Evolutionary conservation across 2,113 vertebrate species (phyloP).

Genomic region (Microtus richardsoni): DNA sequence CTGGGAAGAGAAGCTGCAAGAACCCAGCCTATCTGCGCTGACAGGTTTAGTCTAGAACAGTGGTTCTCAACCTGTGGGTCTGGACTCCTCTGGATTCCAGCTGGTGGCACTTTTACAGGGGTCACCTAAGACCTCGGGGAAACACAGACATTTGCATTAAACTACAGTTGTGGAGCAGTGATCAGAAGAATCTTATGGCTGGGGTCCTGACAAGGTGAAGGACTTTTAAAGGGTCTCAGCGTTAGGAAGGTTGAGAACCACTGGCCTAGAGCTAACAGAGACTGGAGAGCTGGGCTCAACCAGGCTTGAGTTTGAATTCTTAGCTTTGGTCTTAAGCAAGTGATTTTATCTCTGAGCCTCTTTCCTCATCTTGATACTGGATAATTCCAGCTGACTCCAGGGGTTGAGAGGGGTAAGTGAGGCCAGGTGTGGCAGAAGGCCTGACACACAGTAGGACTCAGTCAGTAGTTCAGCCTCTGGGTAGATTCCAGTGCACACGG

Average conservation of each 20-base stretch:
- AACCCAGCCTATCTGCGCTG: not conserved
- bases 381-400: constrained; percentile 23
- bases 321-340: constrained; percentile 40
- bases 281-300: not conserved
- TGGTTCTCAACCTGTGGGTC: not conserved
- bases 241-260: not conserved
- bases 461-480: not conserved
- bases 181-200: not conserved
- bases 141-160: not conserved
- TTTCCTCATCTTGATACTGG: constrained; percentile 3
- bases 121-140: not conserved
- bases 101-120: not conserved
- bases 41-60: not conserved
- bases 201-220: not conserved
- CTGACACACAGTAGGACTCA: not conserved
- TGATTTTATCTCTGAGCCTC: constrained; percentile 42
- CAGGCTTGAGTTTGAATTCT: not conserved
- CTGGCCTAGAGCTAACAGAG: not conserved
- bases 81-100: not conserved
- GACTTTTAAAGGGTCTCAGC: not conserved
- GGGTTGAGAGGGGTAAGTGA: not conserved
- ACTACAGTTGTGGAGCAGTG: not conserved
- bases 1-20: not conserved
- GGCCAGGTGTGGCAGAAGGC: not conserved
- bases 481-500: not conserved